phyloP scores from a whole-genome alignment of 1,140 invertebrate genomes.

The Aporrectodea caliginosa region DNA sequence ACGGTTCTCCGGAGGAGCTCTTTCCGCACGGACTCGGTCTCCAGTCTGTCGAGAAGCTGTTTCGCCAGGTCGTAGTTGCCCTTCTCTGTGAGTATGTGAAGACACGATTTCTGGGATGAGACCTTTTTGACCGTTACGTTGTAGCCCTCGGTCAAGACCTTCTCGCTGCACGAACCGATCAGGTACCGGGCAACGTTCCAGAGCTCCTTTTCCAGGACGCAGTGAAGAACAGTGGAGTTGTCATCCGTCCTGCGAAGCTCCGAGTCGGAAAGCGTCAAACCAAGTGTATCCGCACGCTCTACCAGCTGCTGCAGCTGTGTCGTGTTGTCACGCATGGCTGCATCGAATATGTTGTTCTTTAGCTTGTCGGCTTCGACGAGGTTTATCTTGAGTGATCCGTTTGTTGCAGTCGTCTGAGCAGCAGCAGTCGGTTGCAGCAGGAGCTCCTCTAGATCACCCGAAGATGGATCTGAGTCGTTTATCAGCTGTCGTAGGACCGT shows the following conservation, averaged over 20 bases:
- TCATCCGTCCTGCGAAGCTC: background rate
- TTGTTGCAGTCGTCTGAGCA: too few species aligned
- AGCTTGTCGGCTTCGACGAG: too few species aligned
- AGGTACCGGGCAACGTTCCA: background rate
- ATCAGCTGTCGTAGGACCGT: too few species aligned
- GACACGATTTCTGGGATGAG: slow-evolving; percentile 16
- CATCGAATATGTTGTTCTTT: too few species aligned
- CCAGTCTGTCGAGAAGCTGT: slow-evolving; percentile 12
- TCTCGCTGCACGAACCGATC: background rate
- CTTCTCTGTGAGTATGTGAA: slow-evolving; percentile 26
- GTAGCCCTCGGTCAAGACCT: slow-evolving; percentile 17
- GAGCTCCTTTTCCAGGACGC: background rate
- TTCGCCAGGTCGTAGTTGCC: slow-evolving; percentile 22
- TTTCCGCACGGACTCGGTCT: background rate
- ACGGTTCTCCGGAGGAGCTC: slow-evolving; percentile 19
- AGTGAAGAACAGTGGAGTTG: background rate
- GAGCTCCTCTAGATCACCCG: too few species aligned
- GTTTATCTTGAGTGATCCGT: too few species aligned
- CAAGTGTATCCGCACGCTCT: too few species aligned
- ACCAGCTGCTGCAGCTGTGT: too few species aligned
- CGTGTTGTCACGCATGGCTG: too few species aligned
- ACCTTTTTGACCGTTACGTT: slow-evolving; percentile 14
- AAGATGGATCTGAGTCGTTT: too few species aligned
- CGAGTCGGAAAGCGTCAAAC: background rate
- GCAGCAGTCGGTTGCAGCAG: too few species aligned